Conservation (phyloP, 2,797 vertebrate genomes). For the Paedocypris micromegethes region DNA sequence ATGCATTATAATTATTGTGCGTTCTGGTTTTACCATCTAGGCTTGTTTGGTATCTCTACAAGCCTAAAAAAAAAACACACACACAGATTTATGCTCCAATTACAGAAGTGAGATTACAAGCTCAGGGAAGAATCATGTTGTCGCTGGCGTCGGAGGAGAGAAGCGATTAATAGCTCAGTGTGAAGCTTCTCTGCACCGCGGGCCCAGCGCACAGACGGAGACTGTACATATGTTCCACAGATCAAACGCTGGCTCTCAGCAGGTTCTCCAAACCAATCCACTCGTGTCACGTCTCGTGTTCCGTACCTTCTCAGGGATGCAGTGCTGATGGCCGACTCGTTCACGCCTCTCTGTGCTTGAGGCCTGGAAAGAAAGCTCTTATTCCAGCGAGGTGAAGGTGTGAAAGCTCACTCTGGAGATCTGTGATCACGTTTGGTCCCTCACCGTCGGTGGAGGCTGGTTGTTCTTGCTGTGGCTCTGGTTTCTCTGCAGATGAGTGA, state of each 20-base stretch:
- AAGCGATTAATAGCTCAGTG: constrained; percentile 37
- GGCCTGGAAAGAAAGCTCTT: constrained; percentile 33
- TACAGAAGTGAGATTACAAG: constrained; percentile 28
- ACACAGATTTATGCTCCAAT: constrained; percentile 22
- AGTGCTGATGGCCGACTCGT: constrained; percentile 47
- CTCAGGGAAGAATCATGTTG: constrained; percentile 24
- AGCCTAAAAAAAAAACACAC: neutral
- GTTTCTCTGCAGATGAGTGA: constrained; percentile 39
- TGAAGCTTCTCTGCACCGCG: constrained; percentile 21
- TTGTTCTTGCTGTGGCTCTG: neutral
- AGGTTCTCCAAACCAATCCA: neutral
- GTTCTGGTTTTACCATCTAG: constrained; percentile 1
- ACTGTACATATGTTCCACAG: constrained; percentile 10
- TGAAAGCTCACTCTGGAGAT: neutral
- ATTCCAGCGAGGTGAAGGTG: neutral
- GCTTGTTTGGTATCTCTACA: constrained; percentile 3
- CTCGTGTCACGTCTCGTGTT: neutral
- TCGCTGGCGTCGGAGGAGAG: constrained; percentile 5
- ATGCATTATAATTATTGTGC: neutral
- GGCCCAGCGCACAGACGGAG: constrained; percentile 3
- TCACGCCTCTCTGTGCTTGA: constrained; percentile 43
- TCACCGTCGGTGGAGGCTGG: too few species aligned
- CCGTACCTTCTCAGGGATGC: constrained; percentile 54
- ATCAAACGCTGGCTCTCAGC: constrained; percentile 15
- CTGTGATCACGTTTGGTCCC: neutral